Conservation (phyloP, 2,888 invertebrate genomes). For the Homarus gammarus region DNA sequence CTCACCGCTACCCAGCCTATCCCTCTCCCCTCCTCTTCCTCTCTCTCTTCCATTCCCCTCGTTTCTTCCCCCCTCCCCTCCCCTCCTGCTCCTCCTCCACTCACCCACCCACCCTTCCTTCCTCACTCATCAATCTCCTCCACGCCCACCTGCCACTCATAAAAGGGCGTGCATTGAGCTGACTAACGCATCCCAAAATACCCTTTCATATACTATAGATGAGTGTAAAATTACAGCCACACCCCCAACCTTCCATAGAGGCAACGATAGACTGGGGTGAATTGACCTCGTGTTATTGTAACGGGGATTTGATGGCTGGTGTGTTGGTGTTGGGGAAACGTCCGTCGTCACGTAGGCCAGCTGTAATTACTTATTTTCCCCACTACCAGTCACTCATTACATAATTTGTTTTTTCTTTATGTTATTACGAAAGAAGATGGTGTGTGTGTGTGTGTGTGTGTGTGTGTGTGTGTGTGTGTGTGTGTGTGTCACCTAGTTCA, state of each 20-base stretch:
- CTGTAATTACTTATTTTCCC: neutral
- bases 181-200: too few relatives aligned
- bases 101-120: too few relatives aligned
- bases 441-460: too few relatives aligned
- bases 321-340: neutral
- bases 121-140: too few relatives aligned
- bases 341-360: neutral
- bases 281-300: neutral
- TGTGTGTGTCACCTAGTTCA: neutral
- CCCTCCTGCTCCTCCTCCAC: too few relatives aligned
- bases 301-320: neutral
- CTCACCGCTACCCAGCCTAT: neutral
- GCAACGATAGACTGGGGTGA: neutral
- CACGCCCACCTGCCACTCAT: too few relatives aligned
- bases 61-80: neutral
- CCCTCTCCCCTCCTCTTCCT: neutral
- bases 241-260: too few relatives aligned
- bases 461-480: neutral
- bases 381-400: too few relatives aligned
- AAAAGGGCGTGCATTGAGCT: too few relatives aligned
- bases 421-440: too few relatives aligned
- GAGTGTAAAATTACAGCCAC: too few relatives aligned
- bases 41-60: conserved; percentile 9
- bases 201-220: too few relatives aligned
- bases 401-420: conserved; percentile 13